These are phyloP conservation scores for Hirtodrosophila confusa DNA, from an alignment of 2,888 invertebrate genomes.

Conservation along the genomic window DNA sequence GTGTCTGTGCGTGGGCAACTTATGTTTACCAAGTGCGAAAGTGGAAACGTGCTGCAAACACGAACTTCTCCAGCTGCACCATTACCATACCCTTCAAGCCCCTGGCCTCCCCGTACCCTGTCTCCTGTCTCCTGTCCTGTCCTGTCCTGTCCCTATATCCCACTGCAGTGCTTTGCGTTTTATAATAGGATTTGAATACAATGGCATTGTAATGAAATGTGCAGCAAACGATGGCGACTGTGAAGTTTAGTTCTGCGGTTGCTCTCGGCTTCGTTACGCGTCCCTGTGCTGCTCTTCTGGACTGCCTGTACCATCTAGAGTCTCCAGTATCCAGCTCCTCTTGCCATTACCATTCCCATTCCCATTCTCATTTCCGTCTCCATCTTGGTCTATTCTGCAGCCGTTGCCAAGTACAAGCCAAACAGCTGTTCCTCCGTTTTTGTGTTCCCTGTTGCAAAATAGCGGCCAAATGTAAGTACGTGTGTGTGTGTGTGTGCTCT, in stretches of 20 bases:
- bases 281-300: conserved; percentile 2
- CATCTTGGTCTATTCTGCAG: conserved; percentile 11
- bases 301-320: conserved; percentile 11
- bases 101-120: neutral
- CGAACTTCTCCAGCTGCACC: conserved; percentile 58
- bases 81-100: conserved; percentile 30
- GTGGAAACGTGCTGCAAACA: conserved; percentile 79
- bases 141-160: conserved; percentile 17
- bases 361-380: neutral
- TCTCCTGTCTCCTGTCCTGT: neutral
- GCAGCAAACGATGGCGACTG: conserved; percentile 75
- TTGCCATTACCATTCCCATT: neutral
- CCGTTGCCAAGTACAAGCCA: conserved; percentile 64
- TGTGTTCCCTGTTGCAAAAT: conserved; percentile 39
- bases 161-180: conserved; percentile 66
- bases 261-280: conserved; percentile 26
- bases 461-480: conserved; percentile 35
- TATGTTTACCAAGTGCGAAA: conserved; percentile 80
- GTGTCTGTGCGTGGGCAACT: conserved; percentile 69
- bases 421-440: conserved; percentile 69
- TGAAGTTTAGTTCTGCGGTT: conserved; percentile 71
- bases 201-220: conserved; percentile 78
- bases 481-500: conserved; percentile 21
- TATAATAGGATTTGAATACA: conserved; percentile 78
- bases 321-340: neutral